Evolutionary conservation across 2,113 vertebrate species (phyloP), one percentile per base, ranked within the genome.

Genomic region (Hemiprocne comata): DNA sequence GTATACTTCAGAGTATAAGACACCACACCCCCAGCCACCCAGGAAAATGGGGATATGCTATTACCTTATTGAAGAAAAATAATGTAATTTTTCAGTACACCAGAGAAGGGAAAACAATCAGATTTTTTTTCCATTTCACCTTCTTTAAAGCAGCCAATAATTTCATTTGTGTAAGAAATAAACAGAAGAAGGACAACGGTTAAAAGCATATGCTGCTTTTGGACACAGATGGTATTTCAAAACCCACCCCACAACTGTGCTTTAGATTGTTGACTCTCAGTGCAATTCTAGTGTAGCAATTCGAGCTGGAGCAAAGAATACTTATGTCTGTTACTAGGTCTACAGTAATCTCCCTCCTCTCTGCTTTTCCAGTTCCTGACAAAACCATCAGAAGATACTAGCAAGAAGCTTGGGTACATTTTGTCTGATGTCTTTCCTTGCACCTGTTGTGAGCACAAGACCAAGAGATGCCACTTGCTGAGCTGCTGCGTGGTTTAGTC

Each of bases 351-450:
- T 29, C 38, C 8, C 33, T 84, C 15, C 33, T 34, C 8, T 57
- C 16, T 34, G 20, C 16, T 80, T 46, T 70, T 42, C 55, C n/a
- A 60, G 8, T 2, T 76, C 36, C 55, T 38, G 40, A 38, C 34
- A 73, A 77, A 76, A 3, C 18, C 42, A 8, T n/a, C 12, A 13
- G 26, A 65, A 64, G 13, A 15, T 6, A 13, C 1, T 8, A 28
- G 28, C 14, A 6, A 67, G 38, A 46, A 80, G 51, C 21, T 31
- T 4, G 7, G 28, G 15, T 19, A 17, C 20, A 1, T 62, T 38
- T 2, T 4, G 3, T 3, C 19, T 5, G 7, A 12, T 33, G 3
- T 28, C 53, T 16, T 8, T 31, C 18, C 12, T 33, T 6, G 17
- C 28, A 25, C 44, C 38, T 34, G n/a, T 1, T 3, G 1, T 25